A percentile compares a stretch with the other conserved stretches of the same genome.
phyloP scores from a whole-genome alignment of 2,113 vertebrate genomes.

The Aphelocoma coerulescens region DNA sequence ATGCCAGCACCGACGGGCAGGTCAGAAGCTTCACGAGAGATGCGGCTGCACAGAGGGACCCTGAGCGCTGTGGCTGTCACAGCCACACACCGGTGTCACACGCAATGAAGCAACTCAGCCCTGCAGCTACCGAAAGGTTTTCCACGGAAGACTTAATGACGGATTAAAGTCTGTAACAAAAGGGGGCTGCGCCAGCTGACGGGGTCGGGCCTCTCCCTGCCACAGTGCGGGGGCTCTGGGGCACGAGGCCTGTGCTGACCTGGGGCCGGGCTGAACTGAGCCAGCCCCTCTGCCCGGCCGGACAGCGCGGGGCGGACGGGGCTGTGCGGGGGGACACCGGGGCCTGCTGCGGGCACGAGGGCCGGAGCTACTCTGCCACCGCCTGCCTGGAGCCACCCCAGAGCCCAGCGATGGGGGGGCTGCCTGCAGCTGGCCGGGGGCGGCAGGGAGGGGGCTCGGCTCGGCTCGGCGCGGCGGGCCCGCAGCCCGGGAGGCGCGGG shows the following conservation, averaged over 20 bases:
- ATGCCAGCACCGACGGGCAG: not conserved
- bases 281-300: not conserved
- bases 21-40: slow-evolving; percentile 1
- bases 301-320: not conserved
- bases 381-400: not conserved
- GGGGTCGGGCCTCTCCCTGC: not conserved
- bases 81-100: not conserved
- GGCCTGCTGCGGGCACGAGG: not conserved
- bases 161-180: not conserved
- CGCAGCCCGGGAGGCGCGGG: not conserved
- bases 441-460: not conserved
- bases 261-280: not conserved
- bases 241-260: not conserved
- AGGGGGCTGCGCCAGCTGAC: not conserved
- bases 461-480: not conserved
- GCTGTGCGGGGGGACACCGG: not conserved
- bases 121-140: not conserved
- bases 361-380: not conserved
- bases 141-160: not conserved
- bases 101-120: not conserved
- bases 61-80: not conserved
- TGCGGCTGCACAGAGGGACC: not conserved
- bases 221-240: rapidly evolving
- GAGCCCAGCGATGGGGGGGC: not conserved
- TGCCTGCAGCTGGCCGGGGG: not conserved